Evolutionary conservation across 2,797 vertebrate genomes (phyloP), one percentile per base, ranked within the genome.

Genomic region (Sebastes paucispinis): DNA sequence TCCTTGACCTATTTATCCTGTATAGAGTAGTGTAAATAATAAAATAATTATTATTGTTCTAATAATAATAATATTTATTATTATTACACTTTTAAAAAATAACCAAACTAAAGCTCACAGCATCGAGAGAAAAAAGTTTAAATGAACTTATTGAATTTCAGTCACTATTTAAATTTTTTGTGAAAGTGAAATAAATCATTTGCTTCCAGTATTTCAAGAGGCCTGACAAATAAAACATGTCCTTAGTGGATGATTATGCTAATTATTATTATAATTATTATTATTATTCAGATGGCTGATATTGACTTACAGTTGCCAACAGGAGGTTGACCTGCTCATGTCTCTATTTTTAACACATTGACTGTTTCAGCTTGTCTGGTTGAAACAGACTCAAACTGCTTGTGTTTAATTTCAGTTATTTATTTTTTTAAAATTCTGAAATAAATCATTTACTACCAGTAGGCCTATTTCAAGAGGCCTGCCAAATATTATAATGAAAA

Each of bases 291-390:
- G 9, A 31, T 20, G 59, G 5, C 47, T 77, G 55, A 62, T 62
- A 25, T 2, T 62, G 55, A 67, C 66, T 69, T n/a, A 58, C 52
- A n/a, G 43, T 4, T 60, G 72, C n/a, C 14, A 62, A 10, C 22
- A 70, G 5, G 69, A 70, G 52, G 50, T 66, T 63, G 66, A 72
- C 71, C 69, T 81, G 80, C 14, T 78, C 55, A 64, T 10, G 4
- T 72, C 64, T 63, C 85, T 93, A 91, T 92, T 86, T 91, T 89
- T 90, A 90, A 81, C 75, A 70, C 73, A 62, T 27, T 80, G 80
- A 76, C 65, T 54, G 63, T 83, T 79, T 65, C 36, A 75, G 65
- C 36, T 43, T 39, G 76, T 59, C 31, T 3, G 6, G 32, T 69
- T 74, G 64, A 73, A 82, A 75, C 77, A 58, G 10, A 81, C 66